phyloP scores from a whole-genome alignment of 2,888 invertebrate species.

The Carabus problematicus region DNA sequence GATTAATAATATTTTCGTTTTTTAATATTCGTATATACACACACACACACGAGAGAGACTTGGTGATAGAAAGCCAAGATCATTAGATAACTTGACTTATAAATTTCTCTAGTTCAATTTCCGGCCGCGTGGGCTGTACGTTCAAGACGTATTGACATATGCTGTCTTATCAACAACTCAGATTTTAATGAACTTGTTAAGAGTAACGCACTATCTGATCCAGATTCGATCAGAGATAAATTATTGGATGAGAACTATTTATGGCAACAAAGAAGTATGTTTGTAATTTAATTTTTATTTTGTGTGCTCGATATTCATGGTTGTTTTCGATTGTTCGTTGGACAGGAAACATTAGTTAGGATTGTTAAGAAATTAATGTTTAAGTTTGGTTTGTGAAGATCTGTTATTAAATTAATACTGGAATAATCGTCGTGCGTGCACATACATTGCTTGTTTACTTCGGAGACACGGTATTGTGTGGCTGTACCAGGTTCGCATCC shows the following conservation, averaged over 20 bases:
- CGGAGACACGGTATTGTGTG: background rate
- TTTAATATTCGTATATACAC: too few relatives aligned
- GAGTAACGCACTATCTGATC: conserved; percentile 23
- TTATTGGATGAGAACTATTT: too few relatives aligned
- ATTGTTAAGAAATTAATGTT: background rate
- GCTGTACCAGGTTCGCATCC: background rate
- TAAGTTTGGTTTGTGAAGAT: background rate
- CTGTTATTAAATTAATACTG: conserved; percentile 2
- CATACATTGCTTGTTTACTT: background rate
- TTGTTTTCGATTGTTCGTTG: too few relatives aligned
- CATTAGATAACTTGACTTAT: conserved; percentile 32
- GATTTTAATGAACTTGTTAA: conserved; percentile 37
- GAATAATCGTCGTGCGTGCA: background rate
- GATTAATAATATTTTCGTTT: too few relatives aligned
- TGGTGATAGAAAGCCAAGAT: conserved; percentile 34
- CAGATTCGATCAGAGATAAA: conserved; percentile 23
- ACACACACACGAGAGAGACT: too few relatives aligned
- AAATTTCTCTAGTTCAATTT: conserved; percentile 34
- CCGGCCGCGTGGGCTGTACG: conserved; percentile 29
- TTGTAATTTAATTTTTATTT: too few relatives aligned
- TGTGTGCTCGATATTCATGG: too few relatives aligned
- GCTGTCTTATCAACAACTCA: conserved; percentile 24
- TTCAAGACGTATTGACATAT: conserved; percentile 30
- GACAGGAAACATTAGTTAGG: too few relatives aligned
- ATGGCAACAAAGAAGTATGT: too few relatives aligned